Evolutionary conservation across 2,888 invertebrate genomes (phyloP).

Genomic region (Scelioninae gen. 1): DNA sequence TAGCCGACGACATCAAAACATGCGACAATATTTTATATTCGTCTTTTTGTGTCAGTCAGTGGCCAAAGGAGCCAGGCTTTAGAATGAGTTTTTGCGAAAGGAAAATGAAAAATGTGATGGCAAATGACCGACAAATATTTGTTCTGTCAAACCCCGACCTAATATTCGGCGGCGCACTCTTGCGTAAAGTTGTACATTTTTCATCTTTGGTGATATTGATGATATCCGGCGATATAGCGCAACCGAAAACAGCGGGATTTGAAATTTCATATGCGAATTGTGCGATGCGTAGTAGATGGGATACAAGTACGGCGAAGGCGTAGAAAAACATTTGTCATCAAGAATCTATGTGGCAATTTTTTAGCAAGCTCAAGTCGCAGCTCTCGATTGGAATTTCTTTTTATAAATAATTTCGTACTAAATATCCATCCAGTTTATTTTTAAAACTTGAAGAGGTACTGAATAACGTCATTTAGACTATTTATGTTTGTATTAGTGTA

Average conservation of each 20-base stretch:
- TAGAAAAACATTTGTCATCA: constrained; percentile 42
- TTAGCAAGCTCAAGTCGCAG: constrained; percentile 9
- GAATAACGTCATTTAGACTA: no score
- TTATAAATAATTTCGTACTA: constrained; percentile 14
- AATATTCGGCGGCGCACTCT: constrained; percentile 56
- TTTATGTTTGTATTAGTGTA: no score
- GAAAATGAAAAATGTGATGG: constrained; percentile 61
- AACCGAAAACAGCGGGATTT: constrained; percentile 39
- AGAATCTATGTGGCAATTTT: constrained; percentile 18
- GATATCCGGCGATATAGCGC: constrained; percentile 43
- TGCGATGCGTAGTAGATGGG: constrained; percentile 2
- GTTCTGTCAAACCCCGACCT: constrained; percentile 61
- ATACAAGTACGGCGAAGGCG: constrained; percentile 2
- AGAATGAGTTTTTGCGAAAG: constrained; percentile 56
- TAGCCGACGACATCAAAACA: constrained; percentile 17
- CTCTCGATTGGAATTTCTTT: constrained; percentile 16
- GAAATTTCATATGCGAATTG: constrained; percentile 42
- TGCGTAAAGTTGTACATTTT: constrained; percentile 63
- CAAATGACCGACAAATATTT: constrained; percentile 67
- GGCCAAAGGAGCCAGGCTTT: constrained; percentile 42
- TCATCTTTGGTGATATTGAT: constrained; percentile 64
- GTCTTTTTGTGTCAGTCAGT: constrained; percentile 31
- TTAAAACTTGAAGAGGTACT: no score
- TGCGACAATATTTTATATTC: constrained; percentile 44
- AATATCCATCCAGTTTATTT: no score